These are phyloP conservation scores for Lophura nycthemera DNA, from an alignment of 2,113 vertebrate genomes.

Conservation along the genomic window DNA sequence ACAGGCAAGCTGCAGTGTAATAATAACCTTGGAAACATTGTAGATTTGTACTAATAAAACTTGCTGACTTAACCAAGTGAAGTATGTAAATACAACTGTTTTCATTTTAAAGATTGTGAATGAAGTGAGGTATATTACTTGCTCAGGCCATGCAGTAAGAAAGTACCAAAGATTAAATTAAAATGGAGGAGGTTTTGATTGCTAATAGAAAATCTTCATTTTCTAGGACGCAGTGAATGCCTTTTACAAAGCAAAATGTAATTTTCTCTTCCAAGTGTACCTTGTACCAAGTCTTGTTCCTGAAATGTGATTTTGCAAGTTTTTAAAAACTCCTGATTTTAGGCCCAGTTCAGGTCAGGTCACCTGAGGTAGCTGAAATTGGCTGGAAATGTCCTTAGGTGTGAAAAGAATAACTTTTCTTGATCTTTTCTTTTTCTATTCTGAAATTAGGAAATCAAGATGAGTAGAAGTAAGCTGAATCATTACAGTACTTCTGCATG, in stretches of 20 bases:
- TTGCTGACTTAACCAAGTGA: neutral
- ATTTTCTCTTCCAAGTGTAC: neutral
- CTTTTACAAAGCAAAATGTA: neutral
- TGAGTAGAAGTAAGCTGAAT: neutral
- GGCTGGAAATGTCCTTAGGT: neutral
- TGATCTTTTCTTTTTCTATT: neutral
- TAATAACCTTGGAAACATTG: neutral
- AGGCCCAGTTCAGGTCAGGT: neutral
- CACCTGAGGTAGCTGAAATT: neutral
- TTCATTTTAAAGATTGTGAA: neutral
- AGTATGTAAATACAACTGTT: neutral
- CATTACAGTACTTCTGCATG: rapidly evolving
- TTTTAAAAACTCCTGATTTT: neutral
- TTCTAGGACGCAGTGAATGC: neutral
- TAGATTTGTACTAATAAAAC: neutral
- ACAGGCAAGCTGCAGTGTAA: neutral
- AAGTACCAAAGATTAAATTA: neutral
- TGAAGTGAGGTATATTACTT: neutral
- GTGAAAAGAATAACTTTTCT: neutral
- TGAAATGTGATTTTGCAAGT: neutral
- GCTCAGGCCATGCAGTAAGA: neutral
- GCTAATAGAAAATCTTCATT: neutral
- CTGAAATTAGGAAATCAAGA: neutral
- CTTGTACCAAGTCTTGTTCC: neutral
- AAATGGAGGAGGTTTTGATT: neutral